These are phyloP conservation scores for Tympanoctomys barrerae DNA, from an alignment of 2,797 vertebrate genomes.

Conservation along the genomic window DNA sequence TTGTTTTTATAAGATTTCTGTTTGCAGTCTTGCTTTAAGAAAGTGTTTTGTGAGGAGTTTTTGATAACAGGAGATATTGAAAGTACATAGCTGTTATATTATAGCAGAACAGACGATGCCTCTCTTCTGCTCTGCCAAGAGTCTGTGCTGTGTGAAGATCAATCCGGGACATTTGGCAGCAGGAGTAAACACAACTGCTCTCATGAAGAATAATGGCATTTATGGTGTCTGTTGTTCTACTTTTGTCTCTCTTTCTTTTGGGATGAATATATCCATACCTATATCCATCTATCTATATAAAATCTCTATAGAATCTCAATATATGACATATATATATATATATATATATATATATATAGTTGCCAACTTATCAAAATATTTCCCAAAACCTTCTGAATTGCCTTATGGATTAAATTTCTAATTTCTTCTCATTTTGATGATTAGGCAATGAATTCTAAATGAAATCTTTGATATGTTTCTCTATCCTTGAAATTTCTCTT, in stretches of 20 bases:
- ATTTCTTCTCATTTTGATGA: not conserved
- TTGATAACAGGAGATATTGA: constrained; percentile 31
- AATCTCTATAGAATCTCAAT: not conserved
- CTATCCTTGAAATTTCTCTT: constrained; percentile 36
- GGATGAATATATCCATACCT: not conserved
- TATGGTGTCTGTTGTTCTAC: constrained; percentile 27
- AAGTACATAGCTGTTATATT: constrained; percentile 33
- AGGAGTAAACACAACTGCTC: constrained; percentile 41
- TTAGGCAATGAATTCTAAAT: constrained; percentile 56
- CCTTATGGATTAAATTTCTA: not conserved
- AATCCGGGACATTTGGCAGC: constrained; percentile 56
- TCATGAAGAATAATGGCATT: constrained; percentile 37
- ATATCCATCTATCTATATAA: not conserved
- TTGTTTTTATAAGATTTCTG: constrained; percentile 9
- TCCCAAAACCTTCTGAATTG: constrained; percentile 54
- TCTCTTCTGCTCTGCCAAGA: constrained; percentile 63
- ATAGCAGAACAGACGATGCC: constrained; percentile 34
- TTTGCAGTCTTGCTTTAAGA: not conserved
- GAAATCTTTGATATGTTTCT: constrained; percentile 48
- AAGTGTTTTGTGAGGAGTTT: not conserved
- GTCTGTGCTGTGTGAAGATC: constrained; percentile 66
- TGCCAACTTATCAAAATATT: not conserved
- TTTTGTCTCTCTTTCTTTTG: constrained; percentile 40
- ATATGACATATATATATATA: not conserved
- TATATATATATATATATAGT: not conserved